Conservation (phyloP, 2,888 invertebrate genomes). For the Nezara viridula region DNA sequence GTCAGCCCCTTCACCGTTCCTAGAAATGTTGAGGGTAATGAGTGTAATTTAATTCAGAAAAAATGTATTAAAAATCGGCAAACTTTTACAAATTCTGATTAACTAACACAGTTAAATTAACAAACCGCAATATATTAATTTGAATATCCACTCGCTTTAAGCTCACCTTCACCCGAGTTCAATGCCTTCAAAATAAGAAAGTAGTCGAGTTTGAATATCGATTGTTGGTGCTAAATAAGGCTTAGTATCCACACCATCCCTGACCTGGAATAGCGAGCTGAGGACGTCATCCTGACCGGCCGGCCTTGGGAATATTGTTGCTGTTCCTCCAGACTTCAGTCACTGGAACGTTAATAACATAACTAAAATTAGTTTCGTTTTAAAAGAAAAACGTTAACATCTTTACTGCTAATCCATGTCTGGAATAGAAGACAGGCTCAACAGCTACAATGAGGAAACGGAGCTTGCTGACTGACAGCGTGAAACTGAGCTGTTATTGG, state of each 20-base stretch:
- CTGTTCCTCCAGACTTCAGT: neutral
- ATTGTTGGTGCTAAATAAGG: conserved; percentile 32
- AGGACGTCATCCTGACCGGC: conserved; percentile 21
- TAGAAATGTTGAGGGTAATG: neutral
- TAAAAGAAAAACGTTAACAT: neutral
- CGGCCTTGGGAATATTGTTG: conserved; percentile 15
- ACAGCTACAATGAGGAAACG: neutral
- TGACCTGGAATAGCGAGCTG: neutral
- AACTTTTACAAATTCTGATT: too few species aligned
- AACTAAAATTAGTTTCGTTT: too few species aligned
- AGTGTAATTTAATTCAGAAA: too few species aligned
- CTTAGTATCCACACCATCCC: conserved; percentile 20
- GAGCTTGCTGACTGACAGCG: neutral
- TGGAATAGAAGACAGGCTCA: neutral
- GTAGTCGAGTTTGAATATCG: conserved; percentile 16
- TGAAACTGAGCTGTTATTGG: neutral
- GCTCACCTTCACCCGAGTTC: conserved; percentile 13
- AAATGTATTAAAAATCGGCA: too few species aligned
- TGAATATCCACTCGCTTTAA: neutral
- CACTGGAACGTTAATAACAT: too few species aligned
- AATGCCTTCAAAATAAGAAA: conserved; percentile 17
- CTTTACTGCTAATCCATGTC: neutral
- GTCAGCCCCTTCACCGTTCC: neutral
- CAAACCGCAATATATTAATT: neutral
- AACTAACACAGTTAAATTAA: too few species aligned